Base-by-base conservation (phyloP, 2,888 invertebrate genomes). In the Malachius bipustulatus region DNA sequence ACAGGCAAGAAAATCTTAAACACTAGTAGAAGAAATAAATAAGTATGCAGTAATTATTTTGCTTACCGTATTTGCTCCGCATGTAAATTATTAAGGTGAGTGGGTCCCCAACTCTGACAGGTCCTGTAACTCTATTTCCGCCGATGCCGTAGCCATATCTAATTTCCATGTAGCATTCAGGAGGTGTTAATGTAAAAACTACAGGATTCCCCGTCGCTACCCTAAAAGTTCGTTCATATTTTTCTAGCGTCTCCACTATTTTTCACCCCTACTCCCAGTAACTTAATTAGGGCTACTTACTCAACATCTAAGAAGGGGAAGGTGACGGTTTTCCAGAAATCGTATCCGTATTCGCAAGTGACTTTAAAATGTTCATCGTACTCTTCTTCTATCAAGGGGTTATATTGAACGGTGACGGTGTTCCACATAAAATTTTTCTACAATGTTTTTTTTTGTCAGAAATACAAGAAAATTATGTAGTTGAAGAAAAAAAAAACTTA, bases 351-450 rank as follows among this genome's bases (percentile, higher is more conserved):
- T 64, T 91, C 91, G 65, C 91, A 91, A 28, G 90, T 91, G 33
- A 91, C 90, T 66, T 91, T 90, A 62, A 90, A 91, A 58, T 91
- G 91, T 52, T 91, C 90, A 59, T 91, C 91, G 63, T 83, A 78
- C 59, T 91, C 91, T 57, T 91, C 91, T 57, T 91, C 91, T 37
- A 91, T 91, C 47, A 91, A 62, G 1, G 89, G 75, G 64, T 90
- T 91, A 64, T 91, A 91, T 59, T 91, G 91, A 34, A 91, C 89
- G 2, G 90, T 91, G 34, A 91, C 83, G 1, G 91, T 91, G 60
- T 91, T 91, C 90, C 90, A 91, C 91, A 91, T 91, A 51, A 90
- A 77, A 60, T 90, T 90, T 73, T 90, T 84, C 84, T 84, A 66
- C 30, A 56, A 53, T 41, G 27, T 37, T 43, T 42, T 36, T 32